Evolutionary conservation across 2,888 invertebrate species (phyloP).

Genomic region (Yponomeuta evonymella): DNA sequence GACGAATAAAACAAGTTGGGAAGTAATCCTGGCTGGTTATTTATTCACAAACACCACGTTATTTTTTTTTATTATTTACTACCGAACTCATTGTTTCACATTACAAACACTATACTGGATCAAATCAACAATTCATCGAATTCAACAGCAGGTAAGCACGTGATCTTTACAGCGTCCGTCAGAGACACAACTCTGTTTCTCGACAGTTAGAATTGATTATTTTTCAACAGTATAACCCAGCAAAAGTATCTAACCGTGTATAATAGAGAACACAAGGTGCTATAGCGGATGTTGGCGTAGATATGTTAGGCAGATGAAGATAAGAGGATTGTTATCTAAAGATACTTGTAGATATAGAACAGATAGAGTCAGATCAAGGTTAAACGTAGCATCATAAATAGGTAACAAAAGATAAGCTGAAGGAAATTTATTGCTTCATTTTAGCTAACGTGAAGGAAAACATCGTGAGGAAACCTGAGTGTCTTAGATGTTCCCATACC

Average conservation of each 20-base stretch:
- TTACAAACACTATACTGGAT: not conserved
- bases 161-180: not conserved
- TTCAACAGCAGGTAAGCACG: not conserved
- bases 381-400: not conserved
- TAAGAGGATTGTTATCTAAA: not conserved
- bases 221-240: not conserved
- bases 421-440: not conserved
- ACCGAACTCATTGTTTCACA: too few relatives aligned
- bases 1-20: too few relatives aligned
- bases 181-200: not conserved
- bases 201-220: not conserved
- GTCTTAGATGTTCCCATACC: too few relatives aligned
- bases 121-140: slow-evolving; percentile 7
- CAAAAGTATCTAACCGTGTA: not conserved
- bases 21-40: not conserved
- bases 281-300: not conserved
- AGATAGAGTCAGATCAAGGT: not conserved
- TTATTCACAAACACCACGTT: too few relatives aligned
- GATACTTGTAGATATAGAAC: not conserved
- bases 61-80: too few relatives aligned
- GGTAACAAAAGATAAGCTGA: not conserved
- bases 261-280: not conserved
- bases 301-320: not conserved
- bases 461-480: too few relatives aligned
- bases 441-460: not conserved